Conservation (phyloP, 2,888 invertebrate species). For the Petrolisthes manimaculis region DNA sequence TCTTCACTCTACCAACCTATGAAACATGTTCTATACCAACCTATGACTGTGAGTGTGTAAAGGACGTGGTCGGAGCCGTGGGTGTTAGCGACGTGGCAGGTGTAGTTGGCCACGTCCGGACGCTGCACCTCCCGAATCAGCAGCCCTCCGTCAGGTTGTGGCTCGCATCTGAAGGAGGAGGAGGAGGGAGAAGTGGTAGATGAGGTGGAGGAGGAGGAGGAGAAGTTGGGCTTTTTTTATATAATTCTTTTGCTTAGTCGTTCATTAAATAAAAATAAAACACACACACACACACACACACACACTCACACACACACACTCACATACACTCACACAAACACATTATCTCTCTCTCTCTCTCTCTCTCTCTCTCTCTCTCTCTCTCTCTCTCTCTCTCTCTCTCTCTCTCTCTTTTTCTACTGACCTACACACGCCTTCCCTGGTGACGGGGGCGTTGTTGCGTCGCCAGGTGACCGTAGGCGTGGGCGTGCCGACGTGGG, state of each 20-base stretch:
- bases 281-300: background rate
- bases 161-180: conserved; percentile 46
- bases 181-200: background rate
- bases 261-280: background rate
- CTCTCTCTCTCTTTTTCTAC: background rate
- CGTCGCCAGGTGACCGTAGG: conserved; percentile 49
- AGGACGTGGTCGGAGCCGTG: conserved; percentile 58
- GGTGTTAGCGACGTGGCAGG: conserved; percentile 60
- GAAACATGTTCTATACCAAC: conserved; percentile 30
- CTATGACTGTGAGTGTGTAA: conserved; percentile 62
- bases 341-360: conserved; percentile 1
- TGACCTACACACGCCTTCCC: conserved; percentile 28
- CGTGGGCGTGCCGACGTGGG: conserved; percentile 54
- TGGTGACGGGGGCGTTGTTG: conserved; percentile 41
- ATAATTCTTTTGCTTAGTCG: too few species aligned
- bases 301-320: background rate
- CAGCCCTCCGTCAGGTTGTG: conserved; percentile 60
- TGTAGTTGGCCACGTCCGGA: conserved; percentile 56
- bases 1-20: background rate
- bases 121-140: conserved; percentile 54
- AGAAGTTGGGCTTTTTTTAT: background rate
- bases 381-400: conserved; percentile 5
- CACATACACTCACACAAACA: conserved; percentile 10
- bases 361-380: background rate
- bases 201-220: background rate